A percentile compares a stretch with the other conserved stretches of the same genome.
Conservation (phyloP, 2,113 vertebrate species). For the Megalops atlanticus region DNA sequence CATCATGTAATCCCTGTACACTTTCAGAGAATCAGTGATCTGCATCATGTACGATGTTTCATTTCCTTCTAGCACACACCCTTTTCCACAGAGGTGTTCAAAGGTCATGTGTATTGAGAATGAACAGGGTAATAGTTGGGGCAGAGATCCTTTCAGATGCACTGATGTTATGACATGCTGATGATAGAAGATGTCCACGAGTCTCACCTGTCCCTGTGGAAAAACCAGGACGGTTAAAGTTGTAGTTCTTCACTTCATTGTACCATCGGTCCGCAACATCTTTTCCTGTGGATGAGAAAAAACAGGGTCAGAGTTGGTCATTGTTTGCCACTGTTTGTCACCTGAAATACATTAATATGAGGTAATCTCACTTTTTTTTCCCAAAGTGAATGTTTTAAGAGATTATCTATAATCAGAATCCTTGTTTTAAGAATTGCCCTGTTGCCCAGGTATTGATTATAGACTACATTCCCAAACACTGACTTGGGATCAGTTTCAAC, state of each 20-base stretch:
- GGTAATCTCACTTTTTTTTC: background rate
- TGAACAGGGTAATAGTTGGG: background rate
- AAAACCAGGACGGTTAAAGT: conserved; percentile 91
- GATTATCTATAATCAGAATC: no score
- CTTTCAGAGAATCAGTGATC: background rate
- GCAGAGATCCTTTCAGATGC: background rate
- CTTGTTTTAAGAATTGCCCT: background rate
- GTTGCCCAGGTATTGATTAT: background rate
- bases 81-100: background rate
- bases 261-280: conserved; percentile 97
- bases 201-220: conserved; percentile 89
- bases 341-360: background rate
- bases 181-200: background rate
- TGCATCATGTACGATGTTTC: background rate
- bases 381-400: no score
- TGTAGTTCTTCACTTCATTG: conserved; percentile 93
- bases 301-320: background rate
- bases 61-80: background rate
- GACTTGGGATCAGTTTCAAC: background rate
- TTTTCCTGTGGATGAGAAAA: conserved; percentile 72
- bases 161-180: no score
- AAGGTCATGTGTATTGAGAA: background rate
- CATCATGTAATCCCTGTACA: background rate
- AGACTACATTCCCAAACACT: background rate
- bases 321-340: background rate